Conservation (phyloP, 2,113 vertebrate genomes). For the Anoplopoma fimbria region DNA sequence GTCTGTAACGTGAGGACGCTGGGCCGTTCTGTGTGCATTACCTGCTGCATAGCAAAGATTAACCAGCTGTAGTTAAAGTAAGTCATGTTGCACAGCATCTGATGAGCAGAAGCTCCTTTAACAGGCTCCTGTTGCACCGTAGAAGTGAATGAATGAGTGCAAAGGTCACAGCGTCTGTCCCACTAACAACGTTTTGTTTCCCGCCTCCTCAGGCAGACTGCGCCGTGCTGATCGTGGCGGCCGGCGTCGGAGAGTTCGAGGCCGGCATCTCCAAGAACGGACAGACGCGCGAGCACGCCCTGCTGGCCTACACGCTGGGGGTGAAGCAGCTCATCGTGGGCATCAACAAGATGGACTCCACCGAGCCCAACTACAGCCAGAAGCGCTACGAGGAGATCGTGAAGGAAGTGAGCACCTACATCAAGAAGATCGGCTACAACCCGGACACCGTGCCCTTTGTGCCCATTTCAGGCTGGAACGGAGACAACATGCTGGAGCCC, state of each 20-base stretch:
- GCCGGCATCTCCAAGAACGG: slow-evolving; percentile 98
- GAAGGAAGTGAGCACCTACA: slow-evolving; percentile 99
- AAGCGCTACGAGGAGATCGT: slow-evolving; percentile 98
- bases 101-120: too few relatives aligned
- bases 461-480: slow-evolving; percentile 98
- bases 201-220: slow-evolving; percentile 90
- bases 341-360: slow-evolving; percentile 99
- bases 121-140: too few relatives aligned
- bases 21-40: not conserved
- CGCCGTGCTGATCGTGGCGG: slow-evolving; percentile 96
- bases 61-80: too few relatives aligned
- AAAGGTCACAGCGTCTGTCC: not conserved
- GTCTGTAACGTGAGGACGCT: slow-evolving; percentile 72
- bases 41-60: too few relatives aligned
- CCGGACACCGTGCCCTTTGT: slow-evolving; percentile 96
- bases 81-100: too few relatives aligned
- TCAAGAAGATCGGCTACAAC: slow-evolving; percentile 99
- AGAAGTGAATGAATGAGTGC: too few relatives aligned
- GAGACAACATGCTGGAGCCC: slow-evolving; percentile 98
- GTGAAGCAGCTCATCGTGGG: slow-evolving; percentile 98
- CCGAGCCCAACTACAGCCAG: slow-evolving; percentile 97
- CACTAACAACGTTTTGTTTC: not conserved
- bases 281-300: slow-evolving; percentile 97
- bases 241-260: slow-evolving; percentile 96
- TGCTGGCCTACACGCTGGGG: slow-evolving; percentile 96